A percentile compares a stretch with the other conserved stretches of the same genome.
These are phyloP conservation scores for Rousettus leschenaultii DNA, from an alignment of 2,113 vertebrate species.

Conservation along the genomic window DNA sequence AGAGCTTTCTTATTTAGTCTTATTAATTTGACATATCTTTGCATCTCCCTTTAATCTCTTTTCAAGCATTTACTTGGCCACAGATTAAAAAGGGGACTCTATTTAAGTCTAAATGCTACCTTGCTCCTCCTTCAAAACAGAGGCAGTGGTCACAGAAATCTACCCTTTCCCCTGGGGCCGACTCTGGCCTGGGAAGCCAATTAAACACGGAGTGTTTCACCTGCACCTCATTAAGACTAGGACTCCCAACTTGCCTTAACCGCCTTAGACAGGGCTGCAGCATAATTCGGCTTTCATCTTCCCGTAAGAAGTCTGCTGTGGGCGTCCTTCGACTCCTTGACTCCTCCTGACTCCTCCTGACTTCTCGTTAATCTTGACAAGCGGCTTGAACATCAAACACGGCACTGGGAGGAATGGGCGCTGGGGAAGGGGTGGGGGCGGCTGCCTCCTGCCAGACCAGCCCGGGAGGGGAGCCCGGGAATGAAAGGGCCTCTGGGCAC, in stretches of 20 bases:
- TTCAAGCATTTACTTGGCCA: neutral
- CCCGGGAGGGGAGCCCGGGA: rapidly evolving
- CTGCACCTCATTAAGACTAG: neutral
- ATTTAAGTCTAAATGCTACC: neutral
- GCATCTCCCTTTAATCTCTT: neutral
- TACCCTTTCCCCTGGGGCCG: neutral
- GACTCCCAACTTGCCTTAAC: neutral
- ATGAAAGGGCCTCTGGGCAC: too few species aligned
- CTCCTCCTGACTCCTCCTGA: too few species aligned
- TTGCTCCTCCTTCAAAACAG: neutral
- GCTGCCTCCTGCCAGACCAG: too few species aligned
- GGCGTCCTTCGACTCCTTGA: too few species aligned
- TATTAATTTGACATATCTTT: neutral
- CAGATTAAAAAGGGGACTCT: neutral
- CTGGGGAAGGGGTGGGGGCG: neutral
- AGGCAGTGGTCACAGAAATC: neutral
- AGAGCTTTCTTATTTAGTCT: neutral
- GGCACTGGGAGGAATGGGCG: too few species aligned
- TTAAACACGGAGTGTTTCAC: neutral
- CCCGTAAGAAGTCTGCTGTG: neutral
- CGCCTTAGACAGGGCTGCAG: neutral
- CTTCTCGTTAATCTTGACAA: neutral
- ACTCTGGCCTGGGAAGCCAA: neutral
- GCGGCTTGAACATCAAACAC: neutral
- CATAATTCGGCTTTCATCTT: neutral